Percentiles rank a stretch among this genome's conserved stretches.
Evolutionary conservation across 2,113 vertebrate genomes (phyloP).

Genomic region (Oceanodroma tethys): DNA sequence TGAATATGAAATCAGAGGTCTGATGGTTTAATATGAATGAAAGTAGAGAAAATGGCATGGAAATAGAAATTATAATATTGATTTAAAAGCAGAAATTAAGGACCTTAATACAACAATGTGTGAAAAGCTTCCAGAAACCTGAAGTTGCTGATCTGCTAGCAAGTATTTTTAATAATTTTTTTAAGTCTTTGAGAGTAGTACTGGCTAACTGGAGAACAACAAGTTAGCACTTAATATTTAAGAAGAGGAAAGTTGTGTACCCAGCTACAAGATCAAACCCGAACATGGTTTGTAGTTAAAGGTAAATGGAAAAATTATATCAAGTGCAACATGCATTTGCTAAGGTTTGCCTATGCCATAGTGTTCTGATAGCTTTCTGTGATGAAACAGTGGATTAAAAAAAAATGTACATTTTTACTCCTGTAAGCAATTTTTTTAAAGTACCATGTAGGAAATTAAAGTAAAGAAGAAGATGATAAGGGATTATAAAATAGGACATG

Average conservation of each 20-base stretch:
- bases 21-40: background rate
- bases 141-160: background rate
- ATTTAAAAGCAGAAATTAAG: background rate
- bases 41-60: background rate
- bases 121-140: background rate
- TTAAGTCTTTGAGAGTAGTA: background rate
- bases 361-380: background rate
- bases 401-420: background rate
- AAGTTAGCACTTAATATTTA: background rate
- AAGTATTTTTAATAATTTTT: background rate
- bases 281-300: background rate
- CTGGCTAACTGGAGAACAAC: background rate
- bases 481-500: background rate
- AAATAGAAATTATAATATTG: background rate
- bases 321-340: background rate
- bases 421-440: background rate
- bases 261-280: background rate
- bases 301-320: background rate
- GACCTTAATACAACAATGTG: background rate
- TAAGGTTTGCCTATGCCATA: background rate
- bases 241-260: background rate
- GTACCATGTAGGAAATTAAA: background rate
- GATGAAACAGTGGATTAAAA: background rate
- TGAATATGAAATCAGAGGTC: background rate
- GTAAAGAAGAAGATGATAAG: background rate